Evolutionary conservation across 2,888 invertebrate species (phyloP), one percentile per base, ranked within the genome.

Genomic region (Sesamia inferens): DNA sequence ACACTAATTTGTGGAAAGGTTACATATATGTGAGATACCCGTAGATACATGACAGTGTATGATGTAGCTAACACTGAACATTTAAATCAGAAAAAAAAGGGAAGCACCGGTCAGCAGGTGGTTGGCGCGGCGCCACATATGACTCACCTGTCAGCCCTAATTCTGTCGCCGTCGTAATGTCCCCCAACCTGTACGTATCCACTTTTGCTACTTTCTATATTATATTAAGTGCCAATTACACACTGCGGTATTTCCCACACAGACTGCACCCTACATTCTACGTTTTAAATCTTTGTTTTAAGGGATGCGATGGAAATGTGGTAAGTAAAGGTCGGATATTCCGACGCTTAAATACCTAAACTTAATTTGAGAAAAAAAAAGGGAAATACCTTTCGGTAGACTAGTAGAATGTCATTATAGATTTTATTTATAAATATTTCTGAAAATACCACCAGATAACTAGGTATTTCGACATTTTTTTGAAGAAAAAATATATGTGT

Each of bases 101-200:
- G 66, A 77, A 65, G 65, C 67, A 61, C 31, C n/a, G 3, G 39
- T 5, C 16, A 62, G 39, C 71, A 82, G 74, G 71, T 81, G 82
- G n/a, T 22, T 79, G 79, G 81, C 81, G 58, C 31, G 48, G 24
- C 55, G 80, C 83, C 81, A 71, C 71, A 22, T 71, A 39, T 82
- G 84, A 82, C 42, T 83, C 81, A 82, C 81, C 81, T 82, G 84
- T 65, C 84, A 31, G 24, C 71, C 81, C 81, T 82, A 83, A 83
- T 82, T 82, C 57, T 73, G 84, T 82, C 83, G 61, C 64, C 71
- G 62, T 13, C 51, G 71, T 80, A 76, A 82, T 80, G 57, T 69
- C 68, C 70, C 70, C 54, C 58, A 16, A 71, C 58, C 67, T 61
- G 75, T 59, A 79, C 63, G 71, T 75, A 64, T 61, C 16, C 31